Percentiles rank a stretch among this genome's conserved stretches.
Evolutionary conservation across 2,888 invertebrate species (phyloP).

Genomic region (Saturnia pavonia): DNA sequence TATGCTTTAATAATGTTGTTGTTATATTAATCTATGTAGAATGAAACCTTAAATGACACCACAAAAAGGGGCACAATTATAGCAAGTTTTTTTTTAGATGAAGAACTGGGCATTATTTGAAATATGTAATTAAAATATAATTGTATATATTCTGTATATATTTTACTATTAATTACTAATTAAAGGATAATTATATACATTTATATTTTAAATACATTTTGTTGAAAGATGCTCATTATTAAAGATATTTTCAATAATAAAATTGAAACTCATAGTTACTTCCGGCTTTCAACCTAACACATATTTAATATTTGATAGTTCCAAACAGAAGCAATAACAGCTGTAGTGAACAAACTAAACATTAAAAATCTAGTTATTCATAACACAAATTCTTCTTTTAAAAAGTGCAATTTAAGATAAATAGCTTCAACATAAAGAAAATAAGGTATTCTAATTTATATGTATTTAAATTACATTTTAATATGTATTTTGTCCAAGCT

Average conservation of each 20-base stretch:
- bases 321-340: not conserved
- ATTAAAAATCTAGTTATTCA: not conserved
- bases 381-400: not conserved
- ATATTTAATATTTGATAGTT: not conserved
- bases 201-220: not conserved
- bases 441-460: not conserved
- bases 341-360: not conserved
- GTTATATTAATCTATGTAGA: not conserved
- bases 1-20: not conserved
- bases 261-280: not conserved
- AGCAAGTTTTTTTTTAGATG: not conserved
- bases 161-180: not conserved
- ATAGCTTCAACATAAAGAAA: not conserved
- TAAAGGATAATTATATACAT: not conserved
- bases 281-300: not conserved
- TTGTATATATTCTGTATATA: not conserved
- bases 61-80: not conserved
- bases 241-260: too few species aligned
- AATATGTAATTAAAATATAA: not conserved
- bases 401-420: not conserved
- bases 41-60: not conserved
- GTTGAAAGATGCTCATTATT: too few species aligned
- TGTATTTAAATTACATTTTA: not conserved
- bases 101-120: not conserved
- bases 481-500: not conserved